Evolutionary conservation across 2,113 vertebrate genomes (phyloP).

Genomic region (Psephotus haematonotus): DNA sequence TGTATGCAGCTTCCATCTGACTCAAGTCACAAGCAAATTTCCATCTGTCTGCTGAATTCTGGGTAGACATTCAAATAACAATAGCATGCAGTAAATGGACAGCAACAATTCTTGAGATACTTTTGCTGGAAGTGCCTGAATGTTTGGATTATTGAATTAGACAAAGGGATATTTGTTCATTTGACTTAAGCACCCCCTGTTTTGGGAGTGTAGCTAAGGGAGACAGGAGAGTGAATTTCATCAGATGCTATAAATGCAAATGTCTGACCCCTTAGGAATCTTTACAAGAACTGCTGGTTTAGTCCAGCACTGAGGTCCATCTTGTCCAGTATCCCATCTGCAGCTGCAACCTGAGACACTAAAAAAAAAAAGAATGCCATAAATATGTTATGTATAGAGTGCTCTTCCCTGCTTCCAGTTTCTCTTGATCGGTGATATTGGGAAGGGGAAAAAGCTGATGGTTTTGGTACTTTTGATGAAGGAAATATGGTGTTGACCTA

Average conservation of each 20-base stretch:
- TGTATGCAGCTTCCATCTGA: fast-evolving
- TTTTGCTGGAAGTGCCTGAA: background rate
- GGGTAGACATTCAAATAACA: background rate
- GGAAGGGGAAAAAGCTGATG: background rate
- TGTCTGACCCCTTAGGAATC: background rate
- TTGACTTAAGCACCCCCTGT: background rate
- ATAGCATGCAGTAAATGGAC: background rate
- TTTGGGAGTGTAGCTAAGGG: background rate
- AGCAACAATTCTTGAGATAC: background rate
- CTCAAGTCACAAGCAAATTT: background rate
- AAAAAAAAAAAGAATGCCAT: background rate
- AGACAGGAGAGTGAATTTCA: background rate
- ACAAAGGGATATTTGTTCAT: background rate
- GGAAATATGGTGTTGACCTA: background rate
- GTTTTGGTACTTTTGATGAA: background rate
- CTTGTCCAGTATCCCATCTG: background rate
- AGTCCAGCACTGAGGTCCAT: background rate
- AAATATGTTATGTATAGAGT: background rate
- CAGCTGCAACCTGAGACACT: background rate
- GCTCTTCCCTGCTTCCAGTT: background rate
- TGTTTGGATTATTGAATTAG: background rate
- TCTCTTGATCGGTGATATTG: background rate
- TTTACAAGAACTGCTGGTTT: background rate
- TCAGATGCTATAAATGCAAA: background rate
- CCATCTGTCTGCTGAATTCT: background rate